Percentiles rank a stretch among this genome's conserved stretches.
Evolutionary conservation across 2,113 vertebrate genomes (phyloP).

Genomic region (Turdus rufiventris): DNA sequence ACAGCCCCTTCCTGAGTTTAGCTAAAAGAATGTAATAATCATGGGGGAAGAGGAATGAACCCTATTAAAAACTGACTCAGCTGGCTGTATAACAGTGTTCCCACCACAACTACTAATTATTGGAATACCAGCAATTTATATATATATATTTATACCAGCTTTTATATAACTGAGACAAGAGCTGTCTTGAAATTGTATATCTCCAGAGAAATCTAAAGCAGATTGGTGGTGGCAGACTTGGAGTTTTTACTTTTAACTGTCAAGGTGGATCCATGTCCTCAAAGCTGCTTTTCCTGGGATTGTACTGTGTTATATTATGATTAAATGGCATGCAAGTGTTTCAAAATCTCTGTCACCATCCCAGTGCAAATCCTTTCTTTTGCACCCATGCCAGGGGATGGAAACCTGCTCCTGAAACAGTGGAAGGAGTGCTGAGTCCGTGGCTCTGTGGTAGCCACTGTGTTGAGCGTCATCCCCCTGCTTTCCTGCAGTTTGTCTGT

Average conservation of each 20-base stretch:
- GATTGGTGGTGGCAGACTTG: background rate
- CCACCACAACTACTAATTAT: background rate
- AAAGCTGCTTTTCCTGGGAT: background rate
- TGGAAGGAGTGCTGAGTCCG: rapidly evolving
- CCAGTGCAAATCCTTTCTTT: background rate
- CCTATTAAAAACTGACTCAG: background rate
- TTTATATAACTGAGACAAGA: background rate
- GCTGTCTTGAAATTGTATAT: background rate
- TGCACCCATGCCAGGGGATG: background rate
- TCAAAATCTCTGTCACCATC: background rate
- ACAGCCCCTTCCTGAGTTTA: background rate
- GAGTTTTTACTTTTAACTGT: background rate
- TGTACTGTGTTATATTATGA: background rate
- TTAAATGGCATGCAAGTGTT: background rate
- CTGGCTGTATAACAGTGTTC: background rate
- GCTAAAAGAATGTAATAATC: background rate
- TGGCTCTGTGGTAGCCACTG: rapidly evolving
- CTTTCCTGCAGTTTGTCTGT: background rate
- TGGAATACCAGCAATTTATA: background rate
- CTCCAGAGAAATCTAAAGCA: background rate
- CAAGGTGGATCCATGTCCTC: background rate
- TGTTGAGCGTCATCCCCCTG: background rate
- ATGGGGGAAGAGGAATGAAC: background rate
- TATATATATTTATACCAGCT: background rate
- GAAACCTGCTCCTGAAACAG: background rate